phyloP scores from a whole-genome alignment of 1,140 invertebrate genomes.

The Drosophila nannoptera region DNA sequence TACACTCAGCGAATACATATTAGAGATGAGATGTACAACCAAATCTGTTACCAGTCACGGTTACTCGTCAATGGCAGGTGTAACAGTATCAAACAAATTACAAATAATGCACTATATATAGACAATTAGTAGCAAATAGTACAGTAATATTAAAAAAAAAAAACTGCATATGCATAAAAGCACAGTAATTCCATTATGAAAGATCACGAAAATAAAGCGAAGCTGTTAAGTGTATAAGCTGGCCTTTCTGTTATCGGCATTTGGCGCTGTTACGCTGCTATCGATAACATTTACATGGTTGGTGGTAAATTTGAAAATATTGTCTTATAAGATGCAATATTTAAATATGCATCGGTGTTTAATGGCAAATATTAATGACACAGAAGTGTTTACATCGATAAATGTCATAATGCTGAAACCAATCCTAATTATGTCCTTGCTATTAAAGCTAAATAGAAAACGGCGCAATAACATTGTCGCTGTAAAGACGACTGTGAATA shows the following conservation, averaged over 20 bases:
- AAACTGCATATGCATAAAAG: neutral
- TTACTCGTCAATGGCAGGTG: neutral
- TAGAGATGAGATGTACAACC: slow-evolving; percentile 30
- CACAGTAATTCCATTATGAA: neutral
- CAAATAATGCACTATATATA: too few species aligned
- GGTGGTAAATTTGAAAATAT: neutral
- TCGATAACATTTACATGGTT: neutral
- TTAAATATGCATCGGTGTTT: neutral
- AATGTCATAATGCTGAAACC: too few species aligned
- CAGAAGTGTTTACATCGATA: too few species aligned
- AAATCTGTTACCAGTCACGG: slow-evolving; percentile 14
- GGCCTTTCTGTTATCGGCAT: neutral
- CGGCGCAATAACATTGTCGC: neutral
- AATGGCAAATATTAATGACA: neutral
- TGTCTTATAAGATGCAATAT: neutral
- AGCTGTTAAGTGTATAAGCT: neutral
- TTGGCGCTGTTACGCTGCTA: neutral
- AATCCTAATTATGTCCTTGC: too few species aligned
- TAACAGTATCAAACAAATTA: neutral
- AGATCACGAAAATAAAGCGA: neutral
- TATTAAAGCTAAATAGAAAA: too few species aligned
- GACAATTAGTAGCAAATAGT: too few species aligned
- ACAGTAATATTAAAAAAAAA: neutral
- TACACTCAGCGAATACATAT: slow-evolving; percentile 54
- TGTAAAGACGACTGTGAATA: neutral